A percentile compares a stretch with the other conserved stretches of the same genome.
Evolutionary conservation across 1,140 invertebrate species (phyloP).

Genomic region (Eriosoma lanigerum): DNA sequence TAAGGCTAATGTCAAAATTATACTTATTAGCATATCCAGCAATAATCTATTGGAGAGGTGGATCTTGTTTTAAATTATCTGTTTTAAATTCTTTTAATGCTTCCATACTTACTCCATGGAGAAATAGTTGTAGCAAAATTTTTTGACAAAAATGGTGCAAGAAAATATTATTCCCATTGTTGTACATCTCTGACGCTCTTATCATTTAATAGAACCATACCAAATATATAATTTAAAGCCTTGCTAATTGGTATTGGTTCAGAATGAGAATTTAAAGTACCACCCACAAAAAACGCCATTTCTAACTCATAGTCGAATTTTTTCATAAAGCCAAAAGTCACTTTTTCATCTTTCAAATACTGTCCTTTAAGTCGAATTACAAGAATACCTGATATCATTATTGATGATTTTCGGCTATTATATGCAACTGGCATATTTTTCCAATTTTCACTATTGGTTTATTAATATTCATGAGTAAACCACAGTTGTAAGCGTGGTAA

Average conservation of each 20-base stretch:
- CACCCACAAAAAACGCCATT: slow-evolving; percentile 93
- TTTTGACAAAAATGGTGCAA: slow-evolving; percentile 97
- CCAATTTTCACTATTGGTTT: slow-evolving; percentile 63
- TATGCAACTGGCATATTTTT: slow-evolving; percentile 95
- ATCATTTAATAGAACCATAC: slow-evolving; percentile 98
- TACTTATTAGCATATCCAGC: slow-evolving; percentile 78
- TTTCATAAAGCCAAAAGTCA: slow-evolving; percentile 81
- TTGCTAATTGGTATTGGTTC: slow-evolving; percentile 77
- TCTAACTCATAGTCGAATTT: slow-evolving; percentile 97
- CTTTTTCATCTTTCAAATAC: slow-evolving; percentile 73
- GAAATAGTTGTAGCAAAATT: slow-evolving; percentile 95
- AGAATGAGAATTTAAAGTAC: slow-evolving; percentile 76
- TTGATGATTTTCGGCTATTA: slow-evolving; percentile 93
- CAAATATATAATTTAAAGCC: slow-evolving; percentile 88
- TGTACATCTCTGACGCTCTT: slow-evolving; percentile 99
- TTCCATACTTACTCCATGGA: slow-evolving; percentile 95
- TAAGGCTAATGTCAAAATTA: slow-evolving; percentile 85
- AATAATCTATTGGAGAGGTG: slow-evolving; percentile 84
- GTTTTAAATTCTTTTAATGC: slow-evolving; percentile 86
- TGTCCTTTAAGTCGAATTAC: slow-evolving; percentile 90
- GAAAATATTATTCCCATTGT: slow-evolving; percentile 98
- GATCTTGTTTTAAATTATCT: slow-evolving; percentile 80
- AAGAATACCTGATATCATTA: slow-evolving; percentile 91
- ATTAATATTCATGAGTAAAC: slow-evolving; percentile 76
- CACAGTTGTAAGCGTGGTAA: slow-evolving; percentile 96